phyloP scores from a whole-genome alignment of 1,140 invertebrate genomes.

The Cyphomyrmex costatus region DNA sequence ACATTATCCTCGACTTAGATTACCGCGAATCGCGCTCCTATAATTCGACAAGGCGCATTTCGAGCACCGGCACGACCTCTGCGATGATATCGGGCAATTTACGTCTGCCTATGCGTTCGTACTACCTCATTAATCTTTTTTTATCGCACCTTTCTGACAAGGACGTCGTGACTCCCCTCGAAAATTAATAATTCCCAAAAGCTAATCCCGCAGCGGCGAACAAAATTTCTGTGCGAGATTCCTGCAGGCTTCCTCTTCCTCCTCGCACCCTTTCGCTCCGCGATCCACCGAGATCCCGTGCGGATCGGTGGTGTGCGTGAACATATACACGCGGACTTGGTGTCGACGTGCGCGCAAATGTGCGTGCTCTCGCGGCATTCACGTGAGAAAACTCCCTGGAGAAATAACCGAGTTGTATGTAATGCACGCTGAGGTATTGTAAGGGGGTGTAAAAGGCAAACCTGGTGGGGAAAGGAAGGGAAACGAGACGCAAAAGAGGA shows the following conservation, averaged over 20 bases:
- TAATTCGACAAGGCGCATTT: conserved; percentile 13
- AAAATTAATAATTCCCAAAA: conserved; percentile 61
- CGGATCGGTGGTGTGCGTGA: conserved; percentile 57
- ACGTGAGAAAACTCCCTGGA: conserved; percentile 84
- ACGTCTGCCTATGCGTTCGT: not conserved
- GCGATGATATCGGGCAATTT: conserved; percentile 37
- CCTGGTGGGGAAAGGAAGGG: conserved; percentile 49
- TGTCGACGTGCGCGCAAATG: conserved; percentile 70
- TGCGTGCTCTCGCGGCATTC: conserved; percentile 79
- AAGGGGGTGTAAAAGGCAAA: conserved; percentile 73
- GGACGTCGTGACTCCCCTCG: not conserved
- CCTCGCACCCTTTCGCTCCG: not conserved
- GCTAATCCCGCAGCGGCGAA: conserved; percentile 37
- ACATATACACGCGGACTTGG: conserved; percentile 61
- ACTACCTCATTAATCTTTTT: conserved; percentile 41
- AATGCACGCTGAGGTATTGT: conserved; percentile 83
- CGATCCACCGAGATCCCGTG: conserved; percentile 40
- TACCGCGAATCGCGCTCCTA: not conserved
- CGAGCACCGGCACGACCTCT: no score
- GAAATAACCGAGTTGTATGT: conserved; percentile 84
- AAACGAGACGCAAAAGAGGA: conserved; percentile 57
- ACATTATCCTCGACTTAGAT: not conserved
- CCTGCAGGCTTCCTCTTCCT: conserved; percentile 22
- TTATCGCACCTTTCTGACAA: conserved; percentile 18
- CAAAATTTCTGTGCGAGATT: conserved; percentile 38